A percentile compares a stretch with the other conserved stretches of the same genome.
phyloP scores from a whole-genome alignment of 1,140 invertebrate species.

The Achatina immaculata region DNA sequence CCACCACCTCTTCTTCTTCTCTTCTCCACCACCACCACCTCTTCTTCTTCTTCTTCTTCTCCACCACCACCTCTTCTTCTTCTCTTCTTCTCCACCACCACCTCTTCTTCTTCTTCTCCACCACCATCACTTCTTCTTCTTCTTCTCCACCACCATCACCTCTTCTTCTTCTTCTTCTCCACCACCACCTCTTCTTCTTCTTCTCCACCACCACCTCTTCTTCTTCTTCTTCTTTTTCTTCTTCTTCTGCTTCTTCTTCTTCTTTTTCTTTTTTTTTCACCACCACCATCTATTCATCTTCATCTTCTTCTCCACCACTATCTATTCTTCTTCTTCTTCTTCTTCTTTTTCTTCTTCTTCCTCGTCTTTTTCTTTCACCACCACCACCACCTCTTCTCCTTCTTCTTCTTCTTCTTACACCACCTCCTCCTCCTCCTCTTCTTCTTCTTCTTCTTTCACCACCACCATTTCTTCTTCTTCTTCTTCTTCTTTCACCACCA shows the following conservation, averaged over 20 bases:
- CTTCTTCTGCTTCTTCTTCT: too few species aligned
- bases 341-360: not conserved
- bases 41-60: not conserved
- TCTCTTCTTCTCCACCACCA: not conserved
- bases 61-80: not conserved
- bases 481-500: not conserved
- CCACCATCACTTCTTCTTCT: not conserved
- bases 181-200: not conserved
- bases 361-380: not conserved
- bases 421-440: not conserved
- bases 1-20: not conserved
- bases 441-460: not conserved
- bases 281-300: not conserved
- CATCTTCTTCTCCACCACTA: not conserved
- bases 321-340: not conserved
- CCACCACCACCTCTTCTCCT: not conserved
- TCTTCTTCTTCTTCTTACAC: not conserved
- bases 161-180: not conserved
- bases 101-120: not conserved
- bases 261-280: not conserved
- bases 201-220: not conserved
- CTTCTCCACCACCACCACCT: not conserved
- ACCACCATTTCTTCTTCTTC: too few species aligned
- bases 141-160: not conserved
- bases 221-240: not conserved